Evolutionary conservation across 2,888 invertebrate species (phyloP), one percentile per base, ranked within the genome.

Genomic region (Tetheella fluctuosa): DNA sequence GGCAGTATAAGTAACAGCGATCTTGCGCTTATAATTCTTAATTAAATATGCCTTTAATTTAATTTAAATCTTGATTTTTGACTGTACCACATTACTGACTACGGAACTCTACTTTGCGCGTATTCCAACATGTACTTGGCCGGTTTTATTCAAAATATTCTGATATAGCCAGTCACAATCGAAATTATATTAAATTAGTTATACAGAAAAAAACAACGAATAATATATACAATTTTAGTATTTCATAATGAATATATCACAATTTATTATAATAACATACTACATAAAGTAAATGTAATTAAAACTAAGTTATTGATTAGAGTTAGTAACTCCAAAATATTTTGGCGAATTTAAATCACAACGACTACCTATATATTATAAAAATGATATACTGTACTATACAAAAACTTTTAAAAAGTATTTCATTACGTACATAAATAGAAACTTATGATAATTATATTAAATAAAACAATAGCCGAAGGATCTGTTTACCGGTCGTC

Each of bases 331-430:
- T 15, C 23, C 59, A 57, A 60, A 64, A 54, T 59, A n/a, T 65
- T 61, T 66, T 57, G 69, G 73, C 73, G 76, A 76, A 76, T 76
- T 76, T 76, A 76, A 59, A 63, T 59, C 60, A 78, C 78, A 78
- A 78, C 78, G 78, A 78, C 67, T 65, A n/a, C n/a, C n/a, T n/a
- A n/a, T n/a, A 64, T 71, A 62, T 64, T 60, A 65, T 53, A 61
- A 55, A 60, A 34, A 52, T 30, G 20, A 48, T 17, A 54, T 53
- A 58, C 13, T 48, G 25, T 15, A 54, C 42, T 20, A 28, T 54
- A 54, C 54, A 42, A 42, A 39, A 54, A 28, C 25, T 42, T 13
- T 55, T 54, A 37, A 55, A 34, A 55, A 28, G 53, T 28, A 7
- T 48, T 20, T n/a, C 20, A n/a, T n/a, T 30, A 17, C 34, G 1